Percentiles rank a stretch among this genome's conserved stretches.
These are phyloP conservation scores for Cromileptes altivelis DNA, from an alignment of 2,113 vertebrate species.

Conservation along the genomic window DNA sequence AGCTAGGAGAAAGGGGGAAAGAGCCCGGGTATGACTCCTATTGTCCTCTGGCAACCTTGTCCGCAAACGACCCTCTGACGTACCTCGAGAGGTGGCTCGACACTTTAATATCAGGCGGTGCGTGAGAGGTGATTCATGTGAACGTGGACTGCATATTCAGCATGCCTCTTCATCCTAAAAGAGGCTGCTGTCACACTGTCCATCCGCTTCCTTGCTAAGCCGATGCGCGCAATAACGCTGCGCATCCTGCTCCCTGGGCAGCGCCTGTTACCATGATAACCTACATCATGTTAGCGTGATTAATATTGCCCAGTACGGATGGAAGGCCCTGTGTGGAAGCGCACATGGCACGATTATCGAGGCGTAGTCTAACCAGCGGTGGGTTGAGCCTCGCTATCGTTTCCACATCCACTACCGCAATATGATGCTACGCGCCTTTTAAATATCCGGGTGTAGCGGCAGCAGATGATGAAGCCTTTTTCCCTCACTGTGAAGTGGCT, in stretches of 20 bases:
- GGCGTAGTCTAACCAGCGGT: conserved; percentile 39
- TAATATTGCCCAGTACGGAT: neutral
- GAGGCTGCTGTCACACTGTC: conserved; percentile 38
- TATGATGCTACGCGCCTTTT: conserved; percentile 72
- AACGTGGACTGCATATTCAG: conserved; percentile 8
- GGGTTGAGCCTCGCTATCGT: conserved; percentile 48
- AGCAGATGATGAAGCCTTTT: conserved; percentile 55
- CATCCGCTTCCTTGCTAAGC: conserved; percentile 50
- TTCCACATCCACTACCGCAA: conserved; percentile 64
- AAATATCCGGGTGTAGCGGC: conserved; percentile 73
- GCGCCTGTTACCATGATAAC: conserved; percentile 41
- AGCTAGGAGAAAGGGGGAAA: neutral
- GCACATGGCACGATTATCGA: conserved; percentile 67
- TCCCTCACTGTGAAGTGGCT: conserved; percentile 7
- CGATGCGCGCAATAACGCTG: conserved; percentile 44
- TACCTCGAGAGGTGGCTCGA: neutral
- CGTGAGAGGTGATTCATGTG: conserved; percentile 21
- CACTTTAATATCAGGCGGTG: neutral
- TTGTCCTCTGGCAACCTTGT: conserved; percentile 72
- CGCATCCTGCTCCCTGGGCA: conserved; percentile 43
- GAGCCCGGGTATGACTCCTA: conserved; percentile 26
- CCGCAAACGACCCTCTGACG: neutral
- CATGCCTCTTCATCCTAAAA: conserved; percentile 18
- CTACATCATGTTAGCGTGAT: conserved; percentile 19
- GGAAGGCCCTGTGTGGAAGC: conserved; percentile 20